Base-by-base conservation (phyloP, 1,140 invertebrate species). In the Ylistrum balloti region DNA sequence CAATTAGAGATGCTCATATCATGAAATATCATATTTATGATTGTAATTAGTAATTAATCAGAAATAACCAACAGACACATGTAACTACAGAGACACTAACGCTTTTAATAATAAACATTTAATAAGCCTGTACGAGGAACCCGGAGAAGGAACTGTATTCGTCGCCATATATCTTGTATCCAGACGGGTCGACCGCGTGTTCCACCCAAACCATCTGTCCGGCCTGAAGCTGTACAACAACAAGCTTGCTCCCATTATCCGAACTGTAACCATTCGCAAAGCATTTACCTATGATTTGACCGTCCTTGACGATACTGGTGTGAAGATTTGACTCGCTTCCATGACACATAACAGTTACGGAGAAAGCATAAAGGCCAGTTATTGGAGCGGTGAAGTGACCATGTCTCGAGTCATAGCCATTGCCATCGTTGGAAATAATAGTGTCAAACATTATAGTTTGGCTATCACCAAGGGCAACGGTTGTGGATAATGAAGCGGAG, bases 161-260 rank as follows among this genome's bases (percentile, higher is more conserved):
- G 11, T n/a, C 22, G 56, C 56, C 56, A 17, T 74, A 2, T 74
- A 74, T 74, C 56, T 74, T 74, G n/a, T 28, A 0, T 28, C 56
- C 56, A 28, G 56, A 28, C 56, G 22, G 20, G n/a, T 74, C 56
- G n/a, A 2, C 0, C 9, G n/a, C 9, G 56, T 74, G 56, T 28
- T 74, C 56, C 22, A 74, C 56, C 56, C 56, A 74, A 74, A 74
- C 56, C 56, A 74, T 74, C 56, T 74, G 56, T 11, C 56, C 56
- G n/a, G 56, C 56, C 56, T 74, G 22, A 5, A 74, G 56, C 17
- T 28, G 56, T 74, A 74, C 56, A 74, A 74, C 56, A 22, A 74
- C 56, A 28, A 74, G 22, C 17, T 74, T n/a, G 22, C 56, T 74
- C 22, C 56, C 56, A 74, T 74, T 74, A 74, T 74, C 56, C n/a